Evolutionary conservation across 2,113 vertebrate species (phyloP), one percentile per base, ranked within the genome.

Genomic region (Mesoclemmys tuberculata): DNA sequence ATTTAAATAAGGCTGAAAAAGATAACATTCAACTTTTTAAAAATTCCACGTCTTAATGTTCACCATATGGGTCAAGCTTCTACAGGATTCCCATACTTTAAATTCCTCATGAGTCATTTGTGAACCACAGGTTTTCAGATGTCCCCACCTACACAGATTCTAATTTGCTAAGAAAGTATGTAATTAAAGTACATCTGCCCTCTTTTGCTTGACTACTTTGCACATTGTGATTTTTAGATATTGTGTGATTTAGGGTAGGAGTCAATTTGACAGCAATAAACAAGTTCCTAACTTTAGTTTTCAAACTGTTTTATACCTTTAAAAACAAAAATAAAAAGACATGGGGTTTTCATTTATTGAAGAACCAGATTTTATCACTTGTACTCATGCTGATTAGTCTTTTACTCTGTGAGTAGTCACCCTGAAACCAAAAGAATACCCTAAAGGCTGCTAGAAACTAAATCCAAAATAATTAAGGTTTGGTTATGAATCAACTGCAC

Each of bases 231-330:
- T 10, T n/a, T n/a, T n/a, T n/a, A n/a, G n/a, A n/a, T n/a, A n/a
- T n/a, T n/a, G n/a, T n/a, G n/a, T n/a, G n/a, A n/a, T n/a, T n/a
- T n/a, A n/a, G n/a, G n/a, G n/a, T n/a, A n/a, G n/a, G n/a, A n/a
- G n/a, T n/a, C n/a, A n/a, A 46, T 41, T 94, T 96, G 90, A 96
- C 91, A 90, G 81, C 90, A 94, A 85, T 89, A 82, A 94, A 90
- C 79, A 94, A 94, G 24, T 97, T 93, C 29, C 31, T 77, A 87
- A 86, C 55, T 94, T 95, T 35, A 51, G 44, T 10, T 80, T 52
- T 81, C 31, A 88, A 55, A 46, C 78, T 51, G 61, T 81, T 88
- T 95, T 93, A 80, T 55, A 83, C 29, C 71, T 51, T 51, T 52
- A 68, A 74, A 27, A 19, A 78, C 46, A 68, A 58, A 80, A 61